These are phyloP conservation scores for Patiria pectinifera DNA, from an alignment of 53 echinoderm and acorn worm genomes.

Conservation along the genomic window DNA sequence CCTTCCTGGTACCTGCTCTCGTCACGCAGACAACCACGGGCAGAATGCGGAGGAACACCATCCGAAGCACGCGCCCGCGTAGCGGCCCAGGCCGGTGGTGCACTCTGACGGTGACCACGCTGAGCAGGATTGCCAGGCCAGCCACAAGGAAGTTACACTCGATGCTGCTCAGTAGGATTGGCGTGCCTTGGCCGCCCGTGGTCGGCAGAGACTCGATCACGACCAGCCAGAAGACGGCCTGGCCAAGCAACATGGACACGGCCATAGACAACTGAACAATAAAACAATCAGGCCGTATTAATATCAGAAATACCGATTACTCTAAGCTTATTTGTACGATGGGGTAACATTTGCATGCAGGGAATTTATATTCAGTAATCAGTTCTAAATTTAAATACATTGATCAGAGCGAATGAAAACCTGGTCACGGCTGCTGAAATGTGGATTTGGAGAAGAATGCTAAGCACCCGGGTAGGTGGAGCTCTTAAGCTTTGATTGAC, in stretches of 20 bases:
- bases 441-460: too few relatives aligned
- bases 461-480: too few relatives aligned
- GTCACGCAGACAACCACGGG: not conserved
- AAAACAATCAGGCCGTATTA: not conserved
- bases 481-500: too few relatives aligned
- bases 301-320: too few relatives aligned
- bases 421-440: too few relatives aligned
- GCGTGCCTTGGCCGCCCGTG: too few relatives aligned
- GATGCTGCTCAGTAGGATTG: not conserved
- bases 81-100: constrained; percentile 7
- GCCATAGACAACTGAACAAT: constrained; percentile 7
- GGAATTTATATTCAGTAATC: too few relatives aligned
- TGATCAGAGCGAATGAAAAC: too few relatives aligned
- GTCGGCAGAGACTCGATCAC: too few relatives aligned
- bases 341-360: too few relatives aligned
- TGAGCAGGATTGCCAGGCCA: not conserved
- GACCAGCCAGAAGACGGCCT: constrained; percentile 20
- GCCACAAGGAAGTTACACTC: constrained; percentile 4
- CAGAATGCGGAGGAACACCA: not conserved
- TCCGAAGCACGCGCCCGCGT: not conserved
- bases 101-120: not conserved
- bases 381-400: too few relatives aligned
- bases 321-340: too few relatives aligned
- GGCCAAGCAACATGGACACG: constrained; percentile 28
- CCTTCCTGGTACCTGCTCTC: not conserved